Base-by-base conservation (phyloP, 2,113 vertebrate genomes). In the Nymphicus hollandicus region DNA sequence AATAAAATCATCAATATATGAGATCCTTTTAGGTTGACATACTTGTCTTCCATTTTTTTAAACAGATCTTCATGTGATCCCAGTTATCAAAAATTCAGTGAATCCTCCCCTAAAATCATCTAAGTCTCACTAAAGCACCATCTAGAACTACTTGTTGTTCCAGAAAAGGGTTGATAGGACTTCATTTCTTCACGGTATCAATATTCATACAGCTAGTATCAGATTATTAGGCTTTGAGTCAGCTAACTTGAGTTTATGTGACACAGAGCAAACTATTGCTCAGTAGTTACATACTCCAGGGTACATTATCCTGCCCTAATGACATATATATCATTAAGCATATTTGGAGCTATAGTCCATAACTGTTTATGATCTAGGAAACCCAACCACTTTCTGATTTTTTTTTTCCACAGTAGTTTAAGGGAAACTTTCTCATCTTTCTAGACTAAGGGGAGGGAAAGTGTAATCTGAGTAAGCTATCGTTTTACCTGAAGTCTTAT, bases 381-480 rank as follows among this genome's bases (percentile, higher is more conserved):
- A 92, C 12, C 3, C 1, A 70, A 56, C 25, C 15, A 70, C 43
- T 50, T 91, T 61, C 52, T 82, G 43, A 15, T 20, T 17, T 25
- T 53, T 86, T 88, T 85, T 91, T 39, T 5, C 56, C 22, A 39
- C 16, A 33, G 52, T n/a, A 78, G 58, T 91, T 89, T 86, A 68
- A 79, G 44, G 56, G n/a, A 85, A 94, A 94, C 49, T 88, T 88
- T 91, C 68, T 91, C 50, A 13, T 77, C 79, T 85, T 95, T 85
- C 93, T 77, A 85, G 49, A 69, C 70, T 76, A 65, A 65, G 13
- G 37, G 13, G 53, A 79, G 58, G 18, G 79, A 87, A 88, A 72
- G 22, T 44, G 81, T 76, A 85, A 96, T 70, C 41, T 80, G 78
- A 96, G 82, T 72, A 86, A 81, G 61, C 47, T 93, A 86, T 95